Conservation (phyloP, 1,140 invertebrate species). For the Tetragonula clypearis region DNA sequence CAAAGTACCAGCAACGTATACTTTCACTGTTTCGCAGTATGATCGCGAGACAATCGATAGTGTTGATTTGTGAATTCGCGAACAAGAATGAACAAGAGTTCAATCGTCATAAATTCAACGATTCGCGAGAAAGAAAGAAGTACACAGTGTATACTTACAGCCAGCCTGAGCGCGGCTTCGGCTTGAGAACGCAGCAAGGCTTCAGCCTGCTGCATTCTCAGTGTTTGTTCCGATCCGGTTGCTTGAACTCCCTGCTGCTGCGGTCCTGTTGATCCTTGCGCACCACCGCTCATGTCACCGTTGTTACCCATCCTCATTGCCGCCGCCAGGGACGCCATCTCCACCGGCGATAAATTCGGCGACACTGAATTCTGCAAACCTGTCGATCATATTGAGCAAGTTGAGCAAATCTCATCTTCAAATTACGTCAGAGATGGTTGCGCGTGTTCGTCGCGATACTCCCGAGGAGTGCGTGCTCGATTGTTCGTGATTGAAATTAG, state of each 20-base stretch:
- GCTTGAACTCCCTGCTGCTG: constrained; percentile 83
- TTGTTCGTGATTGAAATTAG: too few species aligned
- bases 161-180: constrained; percentile 90
- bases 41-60: too few species aligned
- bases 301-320: constrained; percentile 90
- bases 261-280: constrained; percentile 81
- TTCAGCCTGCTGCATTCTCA: constrained; percentile 90
- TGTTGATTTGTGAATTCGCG: too few species aligned
- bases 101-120: not conserved
- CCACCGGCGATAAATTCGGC: constrained; percentile 84
- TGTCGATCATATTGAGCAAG: constrained; percentile 30
- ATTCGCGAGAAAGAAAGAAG: not conserved
- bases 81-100: too few species aligned
- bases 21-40: too few species aligned
- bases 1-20: not conserved
- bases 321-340: constrained; percentile 89
- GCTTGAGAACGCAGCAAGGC: constrained; percentile 91
- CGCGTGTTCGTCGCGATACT: too few species aligned
- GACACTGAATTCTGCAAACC: constrained; percentile 81
- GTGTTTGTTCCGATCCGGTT: constrained; percentile 85
- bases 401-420: too few species aligned
- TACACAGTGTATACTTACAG: constrained; percentile 81
- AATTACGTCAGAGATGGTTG: too few species aligned
- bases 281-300: constrained; percentile 81
- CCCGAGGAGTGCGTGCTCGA: too few species aligned